phyloP scores from a whole-genome alignment of 2,888 invertebrate species.

The Lasioglossum pauxillum region DNA sequence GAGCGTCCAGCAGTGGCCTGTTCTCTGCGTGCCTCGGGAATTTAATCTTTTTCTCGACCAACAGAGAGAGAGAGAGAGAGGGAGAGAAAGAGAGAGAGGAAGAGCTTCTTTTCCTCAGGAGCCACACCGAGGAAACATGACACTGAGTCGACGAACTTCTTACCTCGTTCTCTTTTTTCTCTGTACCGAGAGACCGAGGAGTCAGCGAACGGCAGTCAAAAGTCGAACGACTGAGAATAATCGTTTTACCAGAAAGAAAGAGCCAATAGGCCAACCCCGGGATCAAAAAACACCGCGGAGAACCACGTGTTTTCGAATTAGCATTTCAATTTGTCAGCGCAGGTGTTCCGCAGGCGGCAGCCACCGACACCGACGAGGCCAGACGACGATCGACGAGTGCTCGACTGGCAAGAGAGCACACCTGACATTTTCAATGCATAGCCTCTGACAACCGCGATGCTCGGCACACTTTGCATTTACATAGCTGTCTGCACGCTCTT shows the following conservation, averaged over 20 bases:
- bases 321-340: constrained; percentile 70
- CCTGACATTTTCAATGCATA: constrained; percentile 70
- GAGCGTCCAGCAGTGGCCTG: constrained; percentile 16
- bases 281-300: not conserved
- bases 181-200: not conserved
- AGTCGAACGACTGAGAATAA: not conserved
- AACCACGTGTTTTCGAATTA: constrained; percentile 52
- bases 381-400: constrained; percentile 33
- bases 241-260: not conserved
- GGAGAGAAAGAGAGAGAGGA: not conserved
- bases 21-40: constrained; percentile 18
- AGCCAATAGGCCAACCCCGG: not conserved
- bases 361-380: constrained; percentile 28
- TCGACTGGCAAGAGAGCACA: constrained; percentile 50
- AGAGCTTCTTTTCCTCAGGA: not conserved
- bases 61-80: not conserved
- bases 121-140: not conserved
- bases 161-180: not conserved
- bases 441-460: constrained; percentile 27
- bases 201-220: constrained; percentile 1
- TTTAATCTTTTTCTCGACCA: constrained; percentile 19
- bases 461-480: constrained; percentile 51
- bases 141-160: not conserved
- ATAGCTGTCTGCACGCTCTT: constrained; percentile 28
- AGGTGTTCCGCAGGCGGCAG: constrained; percentile 55